These are phyloP conservation scores for Aplochiton taeniatus DNA, from an alignment of 2,797 vertebrate genomes.

Conservation along the genomic window DNA sequence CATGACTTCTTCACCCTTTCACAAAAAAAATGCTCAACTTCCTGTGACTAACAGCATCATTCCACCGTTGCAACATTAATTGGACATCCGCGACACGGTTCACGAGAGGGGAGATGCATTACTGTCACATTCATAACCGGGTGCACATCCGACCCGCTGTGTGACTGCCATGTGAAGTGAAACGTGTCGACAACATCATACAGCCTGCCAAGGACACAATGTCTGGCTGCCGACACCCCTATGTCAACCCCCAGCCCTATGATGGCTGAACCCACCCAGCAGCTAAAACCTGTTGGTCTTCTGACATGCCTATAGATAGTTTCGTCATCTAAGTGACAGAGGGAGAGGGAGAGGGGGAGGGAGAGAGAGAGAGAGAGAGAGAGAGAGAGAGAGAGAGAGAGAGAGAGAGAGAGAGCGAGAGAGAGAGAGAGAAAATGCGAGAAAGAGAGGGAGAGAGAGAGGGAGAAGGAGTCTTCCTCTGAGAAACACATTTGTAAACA, in stretches of 20 bases:
- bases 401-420: too few species aligned
- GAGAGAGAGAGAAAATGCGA: too few species aligned
- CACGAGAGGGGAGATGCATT: slow-evolving; percentile 10
- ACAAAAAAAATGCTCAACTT: not conserved
- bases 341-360: too few species aligned
- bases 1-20: too few species aligned
- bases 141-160: too few species aligned
- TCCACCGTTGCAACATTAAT: slow-evolving; percentile 21
- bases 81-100: slow-evolving; percentile 31
- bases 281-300: slow-evolving; percentile 1
- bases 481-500: not conserved
- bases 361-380: too few species aligned
- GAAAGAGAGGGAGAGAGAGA: too few species aligned
- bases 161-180: too few species aligned
- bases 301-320: not conserved
- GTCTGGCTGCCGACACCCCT: not conserved
- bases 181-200: too few species aligned
- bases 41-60: not conserved
- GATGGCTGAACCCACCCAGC: not conserved
- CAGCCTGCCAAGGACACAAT: too few species aligned
- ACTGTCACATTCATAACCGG: slow-evolving; percentile 25
- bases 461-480: not conserved
- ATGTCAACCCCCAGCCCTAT: not conserved
- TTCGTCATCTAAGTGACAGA: not conserved
- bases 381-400: too few species aligned